A percentile compares a stretch with the other conserved stretches of the same genome.
These are phyloP conservation scores for Actinemys pallida DNA, from an alignment of 2,113 vertebrate genomes.

Conservation along the genomic window DNA sequence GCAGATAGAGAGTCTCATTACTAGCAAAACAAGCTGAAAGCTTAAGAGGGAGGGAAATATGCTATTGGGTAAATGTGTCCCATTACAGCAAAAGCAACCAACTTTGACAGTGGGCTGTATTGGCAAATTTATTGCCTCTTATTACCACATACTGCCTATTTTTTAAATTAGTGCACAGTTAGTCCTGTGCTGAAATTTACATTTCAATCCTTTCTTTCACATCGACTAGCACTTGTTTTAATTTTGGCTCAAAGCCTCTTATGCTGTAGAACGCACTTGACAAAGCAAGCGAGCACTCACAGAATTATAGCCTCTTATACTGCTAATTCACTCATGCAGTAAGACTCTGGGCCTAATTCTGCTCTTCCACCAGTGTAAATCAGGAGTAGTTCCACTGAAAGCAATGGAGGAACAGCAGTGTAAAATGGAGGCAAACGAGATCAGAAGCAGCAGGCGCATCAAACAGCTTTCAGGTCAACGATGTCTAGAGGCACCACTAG, in stretches of 20 bases:
- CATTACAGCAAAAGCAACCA: too few species aligned
- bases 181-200: too few species aligned
- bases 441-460: background rate
- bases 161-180: too few species aligned
- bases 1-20: conserved; percentile 13
- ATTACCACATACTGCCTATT: background rate
- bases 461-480: background rate
- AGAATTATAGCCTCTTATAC: background rate
- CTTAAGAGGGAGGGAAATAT: background rate
- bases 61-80: background rate
- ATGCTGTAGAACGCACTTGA: background rate
- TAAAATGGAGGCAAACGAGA: background rate
- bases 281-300: background rate
- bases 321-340: background rate
- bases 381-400: background rate
- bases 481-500: conserved; percentile 38
- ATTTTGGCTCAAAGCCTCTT: background rate
- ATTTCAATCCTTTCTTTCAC: too few species aligned
- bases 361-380: background rate
- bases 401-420: background rate
- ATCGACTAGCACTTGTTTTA: background rate
- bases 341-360: background rate
- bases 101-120: background rate
- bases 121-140: background rate
- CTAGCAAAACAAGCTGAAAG: background rate